phyloP scores from a whole-genome alignment of 1,140 invertebrate genomes.

The Anoplolepis gracilipes region DNA sequence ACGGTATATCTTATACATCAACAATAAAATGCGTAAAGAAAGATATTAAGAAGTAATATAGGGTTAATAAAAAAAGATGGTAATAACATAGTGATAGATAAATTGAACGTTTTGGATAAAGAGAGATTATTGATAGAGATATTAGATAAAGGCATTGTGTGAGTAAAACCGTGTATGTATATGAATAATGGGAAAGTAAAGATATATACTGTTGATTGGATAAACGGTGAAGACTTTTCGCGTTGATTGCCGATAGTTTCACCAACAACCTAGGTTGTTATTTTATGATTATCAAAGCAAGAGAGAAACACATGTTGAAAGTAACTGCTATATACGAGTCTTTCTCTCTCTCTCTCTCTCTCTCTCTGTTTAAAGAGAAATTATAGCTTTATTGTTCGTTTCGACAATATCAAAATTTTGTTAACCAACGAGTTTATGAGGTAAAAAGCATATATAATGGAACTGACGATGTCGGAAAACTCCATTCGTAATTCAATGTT shows the following conservation, averaged over 20 bases:
- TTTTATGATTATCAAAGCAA: conserved; percentile 28
- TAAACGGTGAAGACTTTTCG: conserved; percentile 31
- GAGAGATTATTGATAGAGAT: neutral
- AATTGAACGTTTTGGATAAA: neutral
- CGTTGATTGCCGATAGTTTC: conserved; percentile 41
- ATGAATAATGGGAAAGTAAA: neutral
- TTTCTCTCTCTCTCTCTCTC: neutral
- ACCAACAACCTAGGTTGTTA: conserved; percentile 22
- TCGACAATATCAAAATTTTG: neutral
- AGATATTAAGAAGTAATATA: neutral
- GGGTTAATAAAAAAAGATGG: neutral
- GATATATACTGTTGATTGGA: neutral
- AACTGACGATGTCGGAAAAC: neutral
- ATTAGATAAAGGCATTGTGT: neutral
- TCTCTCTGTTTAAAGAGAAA: conserved; percentile 13
- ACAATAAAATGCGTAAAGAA: neutral
- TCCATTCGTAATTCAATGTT: conserved; percentile 1
- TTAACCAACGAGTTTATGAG: neutral
- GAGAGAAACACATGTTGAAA: neutral
- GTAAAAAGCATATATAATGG: conserved; percentile 7
- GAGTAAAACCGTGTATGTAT: neutral
- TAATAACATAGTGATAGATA: conserved; percentile 18
- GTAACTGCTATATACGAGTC: neutral
- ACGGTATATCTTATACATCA: neutral
- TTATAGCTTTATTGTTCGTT: neutral